Evolutionary conservation across 2,113 vertebrate species (phyloP).

Genomic region (Numida meleagris): DNA sequence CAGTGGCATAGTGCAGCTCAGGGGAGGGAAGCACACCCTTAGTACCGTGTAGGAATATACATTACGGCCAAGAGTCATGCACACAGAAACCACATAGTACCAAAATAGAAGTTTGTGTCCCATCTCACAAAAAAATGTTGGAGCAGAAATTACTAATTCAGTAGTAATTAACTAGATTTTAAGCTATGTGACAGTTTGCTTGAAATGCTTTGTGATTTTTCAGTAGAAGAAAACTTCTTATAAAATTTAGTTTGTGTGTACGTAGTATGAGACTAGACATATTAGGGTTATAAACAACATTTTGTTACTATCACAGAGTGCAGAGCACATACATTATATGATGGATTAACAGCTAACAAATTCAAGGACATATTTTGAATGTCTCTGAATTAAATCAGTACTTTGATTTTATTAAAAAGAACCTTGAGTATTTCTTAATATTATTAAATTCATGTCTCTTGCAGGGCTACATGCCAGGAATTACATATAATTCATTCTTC

Average conservation of each 20-base stretch:
- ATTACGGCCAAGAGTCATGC: background rate
- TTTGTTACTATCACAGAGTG: background rate
- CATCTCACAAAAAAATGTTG: background rate
- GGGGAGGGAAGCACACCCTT: background rate
- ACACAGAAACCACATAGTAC: background rate
- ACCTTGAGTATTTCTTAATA: background rate
- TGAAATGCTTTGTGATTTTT: background rate
- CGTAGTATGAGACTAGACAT: background rate
- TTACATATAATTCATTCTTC: background rate
- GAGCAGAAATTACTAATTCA: background rate
- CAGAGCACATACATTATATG: background rate
- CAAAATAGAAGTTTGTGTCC: background rate
- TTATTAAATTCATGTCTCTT: background rate
- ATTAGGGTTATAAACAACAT: background rate
- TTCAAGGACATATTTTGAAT: background rate
- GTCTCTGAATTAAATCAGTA: background rate
- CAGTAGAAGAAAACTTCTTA: background rate
- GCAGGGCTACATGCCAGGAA: background rate
- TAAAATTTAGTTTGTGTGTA: background rate
- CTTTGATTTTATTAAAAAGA: background rate
- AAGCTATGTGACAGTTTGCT: background rate
- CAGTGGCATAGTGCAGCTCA: background rate
- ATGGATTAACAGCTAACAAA: background rate
- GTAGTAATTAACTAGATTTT: background rate
- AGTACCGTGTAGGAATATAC: background rate